Conservation (phyloP, 2,888 invertebrate species). For the Eilema griseolum region DNA sequence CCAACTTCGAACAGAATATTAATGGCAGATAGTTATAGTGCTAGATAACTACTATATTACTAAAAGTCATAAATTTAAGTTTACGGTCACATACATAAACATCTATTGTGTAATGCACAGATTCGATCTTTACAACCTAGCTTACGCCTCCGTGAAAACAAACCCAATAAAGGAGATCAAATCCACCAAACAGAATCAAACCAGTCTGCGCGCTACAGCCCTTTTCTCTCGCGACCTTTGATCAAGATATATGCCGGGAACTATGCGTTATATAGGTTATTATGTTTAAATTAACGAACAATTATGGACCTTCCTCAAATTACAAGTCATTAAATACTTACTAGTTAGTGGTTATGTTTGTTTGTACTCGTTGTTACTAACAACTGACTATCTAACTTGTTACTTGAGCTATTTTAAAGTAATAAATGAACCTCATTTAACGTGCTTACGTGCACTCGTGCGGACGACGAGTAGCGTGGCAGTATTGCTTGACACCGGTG, state of each 20-base stretch:
- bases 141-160: not conserved
- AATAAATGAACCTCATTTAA: constrained; percentile 7
- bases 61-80: not conserved
- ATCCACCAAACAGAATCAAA: no score
- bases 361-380: constrained; percentile 4
- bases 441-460: not conserved
- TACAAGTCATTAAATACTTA: not conserved
- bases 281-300: not conserved
- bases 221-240: no score
- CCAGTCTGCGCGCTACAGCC: no score
- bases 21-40: not conserved
- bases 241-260: no score
- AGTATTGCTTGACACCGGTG: not conserved
- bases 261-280: not conserved
- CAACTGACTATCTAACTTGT: constrained; percentile 3
- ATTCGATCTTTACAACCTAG: not conserved
- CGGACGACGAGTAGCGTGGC: not conserved
- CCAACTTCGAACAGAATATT: not conserved
- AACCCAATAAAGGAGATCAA: not conserved
- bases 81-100: not conserved
- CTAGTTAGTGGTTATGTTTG: not conserved
- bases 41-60: not conserved
- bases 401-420: not conserved
- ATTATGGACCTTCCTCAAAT: constrained; percentile 5
- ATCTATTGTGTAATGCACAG: not conserved